These are phyloP conservation scores for Eurosta solidaginis DNA, from an alignment of 1,140 invertebrate genomes.

Conservation along the genomic window DNA sequence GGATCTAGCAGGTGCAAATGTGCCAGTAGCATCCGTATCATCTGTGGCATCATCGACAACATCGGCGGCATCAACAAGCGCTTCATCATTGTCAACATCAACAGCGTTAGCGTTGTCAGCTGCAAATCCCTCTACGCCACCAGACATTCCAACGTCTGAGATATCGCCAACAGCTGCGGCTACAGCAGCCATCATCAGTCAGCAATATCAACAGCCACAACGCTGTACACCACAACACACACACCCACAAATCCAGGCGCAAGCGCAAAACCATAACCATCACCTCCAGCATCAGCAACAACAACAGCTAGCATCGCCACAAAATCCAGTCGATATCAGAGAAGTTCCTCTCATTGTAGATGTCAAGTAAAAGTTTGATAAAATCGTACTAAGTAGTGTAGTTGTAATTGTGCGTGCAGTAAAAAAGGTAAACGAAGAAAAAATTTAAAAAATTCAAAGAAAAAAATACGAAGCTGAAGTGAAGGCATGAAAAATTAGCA, in stretches of 20 bases:
- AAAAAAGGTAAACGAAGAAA: slow-evolving; percentile 35
- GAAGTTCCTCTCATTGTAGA: slow-evolving; percentile 61
- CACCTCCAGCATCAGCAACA: slow-evolving; percentile 38
- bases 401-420: slow-evolving; percentile 41
- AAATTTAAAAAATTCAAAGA: slow-evolving; percentile 37
- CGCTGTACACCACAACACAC: slow-evolving; percentile 32
- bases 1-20: slow-evolving; percentile 33
- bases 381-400: too few relatives aligned
- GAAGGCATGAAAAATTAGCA: slow-evolving; percentile 3
- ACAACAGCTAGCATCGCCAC: slow-evolving; percentile 51
- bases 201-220: slow-evolving; percentile 37
- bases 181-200: slow-evolving; percentile 38
- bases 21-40: slow-evolving; percentile 47
- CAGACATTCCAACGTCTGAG: slow-evolving; percentile 43
- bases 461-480: slow-evolving; percentile 11
- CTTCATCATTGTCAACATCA: slow-evolving; percentile 36
- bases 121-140: slow-evolving; percentile 35
- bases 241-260: not conserved
- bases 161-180: slow-evolving; percentile 33
- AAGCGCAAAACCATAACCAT: slow-evolving; percentile 31
- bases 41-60: slow-evolving; percentile 43
- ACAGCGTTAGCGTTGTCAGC: slow-evolving; percentile 36
- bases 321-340: slow-evolving; percentile 60
- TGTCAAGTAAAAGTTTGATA: slow-evolving; percentile 59
- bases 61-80: slow-evolving; percentile 37